Evolutionary conservation across 2,888 invertebrate species (phyloP).

Genomic region (Idaea aversata): DNA sequence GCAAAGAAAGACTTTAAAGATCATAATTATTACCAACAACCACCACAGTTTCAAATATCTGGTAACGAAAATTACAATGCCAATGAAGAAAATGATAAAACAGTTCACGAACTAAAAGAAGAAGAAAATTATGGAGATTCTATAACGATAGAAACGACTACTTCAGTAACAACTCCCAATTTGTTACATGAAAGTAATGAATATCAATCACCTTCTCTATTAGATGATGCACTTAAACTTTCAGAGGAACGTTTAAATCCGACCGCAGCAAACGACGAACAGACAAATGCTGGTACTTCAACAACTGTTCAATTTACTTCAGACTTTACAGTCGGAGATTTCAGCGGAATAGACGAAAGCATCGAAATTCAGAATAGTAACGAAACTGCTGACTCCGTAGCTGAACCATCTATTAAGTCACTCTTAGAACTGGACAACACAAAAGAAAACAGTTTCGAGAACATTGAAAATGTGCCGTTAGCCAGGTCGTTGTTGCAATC

Average conservation of each 20-base stretch:
- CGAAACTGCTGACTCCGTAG: slow-evolving; percentile 52
- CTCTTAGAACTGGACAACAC: slow-evolving; percentile 37
- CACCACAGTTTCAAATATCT: background rate
- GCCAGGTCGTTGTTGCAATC: slow-evolving; percentile 47
- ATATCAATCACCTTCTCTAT: slow-evolving; percentile 17
- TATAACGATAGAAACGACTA: background rate
- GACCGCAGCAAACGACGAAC: slow-evolving; percentile 18
- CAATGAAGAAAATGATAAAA: slow-evolving; percentile 22
- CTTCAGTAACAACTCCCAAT: background rate
- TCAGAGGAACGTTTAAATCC: slow-evolving; percentile 15
- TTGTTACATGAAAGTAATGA: slow-evolving; percentile 1
- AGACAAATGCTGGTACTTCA: slow-evolving; percentile 22
- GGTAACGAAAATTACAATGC: slow-evolving; percentile 13
- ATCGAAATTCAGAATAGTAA: background rate
- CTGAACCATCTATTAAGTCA: slow-evolving; percentile 53
- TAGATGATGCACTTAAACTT: slow-evolving; percentile 28
- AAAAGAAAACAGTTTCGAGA: slow-evolving; percentile 39
- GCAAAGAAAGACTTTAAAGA: slow-evolving; percentile 64
- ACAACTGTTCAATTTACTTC: slow-evolving; percentile 21
- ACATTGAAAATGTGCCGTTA: slow-evolving; percentile 47
- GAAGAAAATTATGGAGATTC: background rate
- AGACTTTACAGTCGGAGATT: slow-evolving; percentile 14
- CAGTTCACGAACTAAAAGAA: background rate
- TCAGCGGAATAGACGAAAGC: slow-evolving; percentile 8
- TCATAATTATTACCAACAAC: slow-evolving; percentile 68